Percentiles rank a stretch among this genome's conserved stretches.
These are phyloP conservation scores for Carassius carassius DNA, from an alignment of 2,113 vertebrate species.

Conservation along the genomic window DNA sequence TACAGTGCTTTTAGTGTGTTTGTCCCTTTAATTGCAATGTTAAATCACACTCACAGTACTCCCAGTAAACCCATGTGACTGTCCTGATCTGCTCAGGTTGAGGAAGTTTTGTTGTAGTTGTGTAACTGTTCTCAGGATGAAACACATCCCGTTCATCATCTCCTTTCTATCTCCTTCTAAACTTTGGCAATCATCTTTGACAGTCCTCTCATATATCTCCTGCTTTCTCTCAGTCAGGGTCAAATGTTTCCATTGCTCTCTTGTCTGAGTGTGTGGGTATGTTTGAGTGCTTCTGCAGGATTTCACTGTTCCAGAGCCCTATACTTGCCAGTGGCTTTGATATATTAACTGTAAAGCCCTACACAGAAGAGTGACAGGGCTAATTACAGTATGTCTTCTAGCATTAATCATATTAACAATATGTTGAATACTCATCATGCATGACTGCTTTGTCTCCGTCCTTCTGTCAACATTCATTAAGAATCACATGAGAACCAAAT, in stretches of 20 bases:
- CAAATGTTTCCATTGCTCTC: background rate
- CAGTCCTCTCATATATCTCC: background rate
- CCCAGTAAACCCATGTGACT: no score
- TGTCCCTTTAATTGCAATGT: background rate
- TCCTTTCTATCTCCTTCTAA: slow-evolving; percentile 7
- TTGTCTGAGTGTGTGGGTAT: slow-evolving; percentile 9
- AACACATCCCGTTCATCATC: background rate
- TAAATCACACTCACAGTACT: background rate
- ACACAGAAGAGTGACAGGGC: background rate
- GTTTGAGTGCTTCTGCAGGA: background rate
- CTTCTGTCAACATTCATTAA: background rate
- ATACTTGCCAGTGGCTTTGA: background rate
- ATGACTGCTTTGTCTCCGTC: background rate
- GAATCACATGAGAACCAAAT: background rate
- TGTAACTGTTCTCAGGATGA: slow-evolving; percentile 6
- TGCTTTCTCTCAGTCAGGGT: background rate
- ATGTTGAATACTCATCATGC: background rate
- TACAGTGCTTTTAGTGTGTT: no score
- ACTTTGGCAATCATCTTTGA: slow-evolving; percentile 19
- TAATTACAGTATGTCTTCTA: background rate
- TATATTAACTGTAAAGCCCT: slow-evolving; percentile 17
- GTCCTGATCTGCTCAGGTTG: no score
- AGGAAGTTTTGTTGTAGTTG: background rate
- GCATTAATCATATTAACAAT: background rate
- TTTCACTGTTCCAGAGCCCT: background rate